phyloP scores from a whole-genome alignment of 2,888 invertebrate species.

The Brachyopa scutellaris region DNA sequence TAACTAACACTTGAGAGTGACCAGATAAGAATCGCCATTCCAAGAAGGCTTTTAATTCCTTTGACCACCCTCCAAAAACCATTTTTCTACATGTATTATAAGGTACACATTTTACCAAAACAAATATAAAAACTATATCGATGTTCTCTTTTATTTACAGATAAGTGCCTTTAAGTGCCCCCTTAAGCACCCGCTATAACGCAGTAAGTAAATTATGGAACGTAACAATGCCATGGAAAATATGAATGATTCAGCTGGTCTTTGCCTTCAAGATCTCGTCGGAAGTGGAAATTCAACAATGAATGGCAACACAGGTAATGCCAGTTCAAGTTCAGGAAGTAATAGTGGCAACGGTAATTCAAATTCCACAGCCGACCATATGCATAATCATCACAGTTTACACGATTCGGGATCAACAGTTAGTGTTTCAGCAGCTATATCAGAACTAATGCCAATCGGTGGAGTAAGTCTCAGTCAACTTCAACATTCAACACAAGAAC shows the following conservation, averaged over 20 bases:
- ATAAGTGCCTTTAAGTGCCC: slow-evolving; percentile 56
- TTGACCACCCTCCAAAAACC: no score
- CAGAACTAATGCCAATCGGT: slow-evolving; percentile 83
- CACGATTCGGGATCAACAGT: slow-evolving; percentile 84
- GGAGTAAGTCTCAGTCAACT: slow-evolving; percentile 79
- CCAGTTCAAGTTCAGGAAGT: slow-evolving; percentile 79
- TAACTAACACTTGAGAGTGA: no score
- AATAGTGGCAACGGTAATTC: slow-evolving; percentile 79
- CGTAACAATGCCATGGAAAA: slow-evolving; percentile 82
- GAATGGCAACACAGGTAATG: slow-evolving; percentile 78
- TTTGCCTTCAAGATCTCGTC: slow-evolving; percentile 88
- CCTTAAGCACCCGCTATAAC: slow-evolving; percentile 12
- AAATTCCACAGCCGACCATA: slow-evolving; percentile 76
- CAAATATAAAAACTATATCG: no score
- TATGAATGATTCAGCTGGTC: slow-evolving; percentile 84
- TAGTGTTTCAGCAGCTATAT: slow-evolving; percentile 84
- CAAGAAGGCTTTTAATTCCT: no score
- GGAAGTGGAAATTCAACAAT: slow-evolving; percentile 83
- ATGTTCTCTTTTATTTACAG: slow-evolving; percentile 33
- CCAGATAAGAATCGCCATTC: no score
- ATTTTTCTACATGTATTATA: no score
- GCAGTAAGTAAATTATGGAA: slow-evolving; percentile 52
- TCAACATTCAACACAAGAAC: slow-evolving; percentile 81
- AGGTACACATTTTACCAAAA: no score
- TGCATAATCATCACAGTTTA: slow-evolving; percentile 82